Base-by-base conservation (phyloP, 1,140 invertebrate genomes). In the Epicauta chinensis region DNA sequence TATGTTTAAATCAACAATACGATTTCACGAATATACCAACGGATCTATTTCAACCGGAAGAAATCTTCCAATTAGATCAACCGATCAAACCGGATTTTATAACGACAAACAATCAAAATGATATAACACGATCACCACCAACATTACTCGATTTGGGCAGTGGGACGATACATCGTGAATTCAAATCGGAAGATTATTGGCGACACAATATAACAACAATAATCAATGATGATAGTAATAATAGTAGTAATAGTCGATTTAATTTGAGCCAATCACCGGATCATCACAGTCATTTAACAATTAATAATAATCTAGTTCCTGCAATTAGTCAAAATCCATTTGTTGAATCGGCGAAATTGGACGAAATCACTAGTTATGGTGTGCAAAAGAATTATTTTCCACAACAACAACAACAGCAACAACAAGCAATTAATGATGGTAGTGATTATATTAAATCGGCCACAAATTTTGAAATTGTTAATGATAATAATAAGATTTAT, bases 1-100 rank as follows among this genome's bases (percentile, higher is more conserved):
- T 52, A 23, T 47, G 42, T 16, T 17, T 55, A 3, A 63, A 56
- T 40, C 43, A 51, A 23, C 62, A 68, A 14, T 72, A 71, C 34
- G 75, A 81, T 37, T 77, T 79, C 31, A 67, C 75, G 0, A 68
- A 78, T 2, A 78, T 82, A 40, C 72, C 75, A 0, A 75, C 77
- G 6, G 84, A 87, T 57, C 73, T 86, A n/a, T 86, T 87, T 62
- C 83, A 86, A 58, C 83, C 84, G 0, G 83, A 87, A 62, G 83
- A 87, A 67, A 85, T 87, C 39, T 88, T 87, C 62, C 84, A 87
- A 64, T 62, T 87, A 31, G 84, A 86, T 53, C 84, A 86, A 63
- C 83, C 84, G 0, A 73, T 86, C n/a, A 73, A 81, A 56, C 71
- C 79, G 0, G 81, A 84, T 50, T 82, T 78, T 46, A 45, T 57